Conservation (phyloP, 2,888 invertebrate genomes). For the Andricus quercusramuli region DNA sequence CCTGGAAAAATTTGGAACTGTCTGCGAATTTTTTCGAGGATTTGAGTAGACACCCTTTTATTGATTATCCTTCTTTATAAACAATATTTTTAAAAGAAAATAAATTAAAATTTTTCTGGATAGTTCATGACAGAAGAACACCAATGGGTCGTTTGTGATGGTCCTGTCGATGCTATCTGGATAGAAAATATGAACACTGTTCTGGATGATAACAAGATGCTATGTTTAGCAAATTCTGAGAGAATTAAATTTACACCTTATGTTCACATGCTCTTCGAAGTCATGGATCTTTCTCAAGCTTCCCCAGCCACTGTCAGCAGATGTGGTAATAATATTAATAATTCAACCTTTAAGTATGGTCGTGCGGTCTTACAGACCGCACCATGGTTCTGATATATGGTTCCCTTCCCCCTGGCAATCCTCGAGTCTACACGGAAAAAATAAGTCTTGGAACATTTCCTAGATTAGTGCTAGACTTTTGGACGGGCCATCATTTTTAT, state of each 20-base stretch:
- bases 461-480: no score
- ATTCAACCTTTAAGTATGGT: neutral
- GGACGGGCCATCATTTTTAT: no score
- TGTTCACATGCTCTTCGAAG: slow-evolving; percentile 94
- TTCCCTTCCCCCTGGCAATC: no score
- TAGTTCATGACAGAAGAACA: slow-evolving; percentile 84
- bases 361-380: no score
- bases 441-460: no score
- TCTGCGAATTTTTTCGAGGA: no score
- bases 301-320: slow-evolving; percentile 94
- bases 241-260: slow-evolving; percentile 93
- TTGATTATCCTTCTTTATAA: neutral
- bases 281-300: slow-evolving; percentile 89
- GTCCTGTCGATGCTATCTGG: slow-evolving; percentile 96
- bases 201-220: slow-evolving; percentile 95
- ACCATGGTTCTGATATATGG: no score
- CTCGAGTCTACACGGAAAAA: no score
- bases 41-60: neutral
- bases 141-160: slow-evolving; percentile 95
- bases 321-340: slow-evolving; percentile 72
- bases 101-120: neutral
- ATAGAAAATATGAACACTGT: slow-evolving; percentile 97
- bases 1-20: no score
- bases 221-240: slow-evolving; percentile 94
- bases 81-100: neutral